Evolutionary conservation across 2,888 invertebrate species (phyloP), one percentile per base, ranked within the genome.

Genomic region (Slavum lentiscoides): DNA sequence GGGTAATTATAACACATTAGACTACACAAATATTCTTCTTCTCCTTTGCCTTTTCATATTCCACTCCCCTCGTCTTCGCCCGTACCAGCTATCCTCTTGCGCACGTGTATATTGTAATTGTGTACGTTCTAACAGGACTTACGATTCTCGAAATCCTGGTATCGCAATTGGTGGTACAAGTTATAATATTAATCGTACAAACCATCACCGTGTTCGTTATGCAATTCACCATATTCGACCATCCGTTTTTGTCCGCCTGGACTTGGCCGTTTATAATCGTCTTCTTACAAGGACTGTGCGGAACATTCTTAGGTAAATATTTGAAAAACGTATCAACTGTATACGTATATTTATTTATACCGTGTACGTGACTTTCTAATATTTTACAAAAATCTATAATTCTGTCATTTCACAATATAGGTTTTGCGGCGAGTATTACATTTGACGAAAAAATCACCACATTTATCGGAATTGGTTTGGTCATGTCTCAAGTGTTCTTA

Each of bases 131-230:
- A 55, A 23, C 49, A 84, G 84, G 84, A 23, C 83, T 84, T 69
- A 84, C 84, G 8, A 74, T 82, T 74, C 21, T 83, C 62, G 84
- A 84, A 82, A 82, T 84, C 11, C 77, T 84, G 13, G 19, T 68
- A 8, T 84, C 84, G 19, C 84, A 84, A 49, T 59, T 83, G 39
- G 70, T 84, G 2, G 83, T 84, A 1, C 84, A 85, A 82, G 74
- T 84, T 15, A 70, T 83, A 9, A 81, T 85, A 55, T 83, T 84
- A 80, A 66, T 83, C 15, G 30, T 83, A 23, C 85, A 85, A 82
- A 83, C 83, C 19, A 53, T 43, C 21, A 64, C 81, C 8, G 61
- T 81, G 1, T 74, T 83, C n/a, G 43, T 82, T n/a, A 23, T 84
- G 0, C 81, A 82, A 6, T 84, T 83, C 53, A 43, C 49, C 15